A percentile compares a stretch with the other conserved stretches of the same genome.
Evolutionary conservation across 1,140 invertebrate genomes (phyloP).

Genomic region (Muscidifurax raptorellus): DNA sequence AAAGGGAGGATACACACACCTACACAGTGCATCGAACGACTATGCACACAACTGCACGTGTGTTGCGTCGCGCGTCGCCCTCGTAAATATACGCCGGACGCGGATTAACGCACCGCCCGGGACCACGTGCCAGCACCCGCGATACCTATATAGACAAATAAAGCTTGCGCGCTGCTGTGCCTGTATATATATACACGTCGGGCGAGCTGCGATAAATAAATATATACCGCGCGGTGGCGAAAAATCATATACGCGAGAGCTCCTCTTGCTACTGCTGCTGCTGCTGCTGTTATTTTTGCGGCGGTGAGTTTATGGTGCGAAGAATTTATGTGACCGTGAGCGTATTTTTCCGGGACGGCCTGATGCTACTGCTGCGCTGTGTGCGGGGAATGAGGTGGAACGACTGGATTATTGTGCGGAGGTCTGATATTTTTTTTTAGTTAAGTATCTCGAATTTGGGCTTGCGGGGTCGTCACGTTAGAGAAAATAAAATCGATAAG

Average conservation of each 20-base stretch:
- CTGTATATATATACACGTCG: background rate
- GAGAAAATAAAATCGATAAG: too few relatives aligned
- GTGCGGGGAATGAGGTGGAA: background rate
- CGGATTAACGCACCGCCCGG: conserved; percentile 12
- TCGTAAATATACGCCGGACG: conserved; percentile 5
- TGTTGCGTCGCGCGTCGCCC: background rate
- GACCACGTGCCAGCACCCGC: background rate
- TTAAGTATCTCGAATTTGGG: too few relatives aligned
- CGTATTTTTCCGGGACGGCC: background rate
- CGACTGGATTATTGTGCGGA: background rate
- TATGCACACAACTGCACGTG: background rate
- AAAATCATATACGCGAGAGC: background rate
- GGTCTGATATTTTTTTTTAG: too few relatives aligned
- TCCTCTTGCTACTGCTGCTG: too few relatives aligned
- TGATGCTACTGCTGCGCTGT: background rate
- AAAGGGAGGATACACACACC: background rate
- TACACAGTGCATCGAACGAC: background rate
- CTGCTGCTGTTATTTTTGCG: background rate
- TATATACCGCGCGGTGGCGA: background rate
- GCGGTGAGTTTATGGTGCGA: background rate
- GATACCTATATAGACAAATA: conserved; percentile 1
- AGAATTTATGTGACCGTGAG: background rate
- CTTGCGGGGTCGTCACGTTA: too few relatives aligned
- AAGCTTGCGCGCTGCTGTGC: background rate
- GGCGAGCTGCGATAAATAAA: too few relatives aligned